These are phyloP conservation scores for Momotus momota DNA, from an alignment of 2,797 vertebrate species.

Conservation along the genomic window DNA sequence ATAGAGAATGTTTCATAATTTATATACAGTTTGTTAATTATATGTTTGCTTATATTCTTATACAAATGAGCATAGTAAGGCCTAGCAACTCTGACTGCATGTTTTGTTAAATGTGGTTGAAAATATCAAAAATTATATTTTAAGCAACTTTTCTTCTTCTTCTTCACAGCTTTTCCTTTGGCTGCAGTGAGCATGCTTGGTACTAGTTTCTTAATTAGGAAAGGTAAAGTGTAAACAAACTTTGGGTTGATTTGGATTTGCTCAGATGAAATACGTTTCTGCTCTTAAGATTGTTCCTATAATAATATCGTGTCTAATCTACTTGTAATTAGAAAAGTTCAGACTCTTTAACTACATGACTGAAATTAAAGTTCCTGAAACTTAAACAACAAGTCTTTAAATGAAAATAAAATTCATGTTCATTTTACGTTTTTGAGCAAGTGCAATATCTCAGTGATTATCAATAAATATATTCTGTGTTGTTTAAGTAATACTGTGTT, in stretches of 20 bases:
- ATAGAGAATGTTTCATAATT: not conserved
- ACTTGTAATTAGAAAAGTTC: not conserved
- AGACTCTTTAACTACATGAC: not conserved
- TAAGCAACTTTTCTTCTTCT: conserved; percentile 33
- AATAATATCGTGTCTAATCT: not conserved
- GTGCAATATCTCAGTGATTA: not conserved
- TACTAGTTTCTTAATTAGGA: conserved; percentile 83
- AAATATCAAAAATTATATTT: not conserved
- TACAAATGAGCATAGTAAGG: not conserved
- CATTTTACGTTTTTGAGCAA: not conserved
- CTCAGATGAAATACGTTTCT: not conserved
- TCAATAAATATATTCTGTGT: not conserved
- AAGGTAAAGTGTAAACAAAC: conserved; percentile 77
- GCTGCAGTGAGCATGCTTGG: conserved; percentile 80
- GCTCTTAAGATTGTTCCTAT: not conserved
- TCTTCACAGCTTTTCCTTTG: conserved; percentile 82
- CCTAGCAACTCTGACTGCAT: not conserved
- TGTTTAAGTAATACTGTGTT: not conserved
- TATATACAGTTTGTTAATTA: not conserved
- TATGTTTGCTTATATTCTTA: not conserved
- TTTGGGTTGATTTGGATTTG: not conserved
- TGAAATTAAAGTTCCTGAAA: not conserved
- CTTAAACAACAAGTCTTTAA: not conserved
- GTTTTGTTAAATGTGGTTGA: conserved; percentile 2
- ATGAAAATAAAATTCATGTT: not conserved